phyloP scores from a whole-genome alignment of 2,797 vertebrate genomes.

The Sternotherus odoratus region DNA sequence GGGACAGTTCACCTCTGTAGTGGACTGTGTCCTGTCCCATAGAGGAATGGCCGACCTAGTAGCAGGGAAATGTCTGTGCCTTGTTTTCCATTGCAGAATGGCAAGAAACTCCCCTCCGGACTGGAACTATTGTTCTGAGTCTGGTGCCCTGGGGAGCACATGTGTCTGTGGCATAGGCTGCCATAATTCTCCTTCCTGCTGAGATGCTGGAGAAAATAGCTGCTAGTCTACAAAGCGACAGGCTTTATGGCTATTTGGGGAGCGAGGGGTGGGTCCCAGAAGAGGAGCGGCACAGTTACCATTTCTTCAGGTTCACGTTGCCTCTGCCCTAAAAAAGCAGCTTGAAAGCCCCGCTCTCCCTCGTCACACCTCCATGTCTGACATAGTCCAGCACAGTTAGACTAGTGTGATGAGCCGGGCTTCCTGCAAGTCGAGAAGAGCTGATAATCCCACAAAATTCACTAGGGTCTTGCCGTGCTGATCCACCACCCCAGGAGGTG shows the following conservation, averaged over 20 bases:
- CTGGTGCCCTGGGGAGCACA: not conserved
- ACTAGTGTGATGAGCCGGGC: not conserved
- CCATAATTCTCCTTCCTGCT: not conserved
- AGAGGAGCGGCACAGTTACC: not conserved
- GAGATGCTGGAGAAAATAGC: not conserved
- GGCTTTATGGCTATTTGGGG: not conserved
- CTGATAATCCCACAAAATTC: not conserved
- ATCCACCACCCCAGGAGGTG: not conserved
- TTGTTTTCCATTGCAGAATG: not conserved
- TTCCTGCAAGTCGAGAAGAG: not conserved
- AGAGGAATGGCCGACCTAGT: not conserved
- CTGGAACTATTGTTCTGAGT: not conserved
- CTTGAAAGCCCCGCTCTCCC: not conserved
- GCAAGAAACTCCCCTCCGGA: not conserved
- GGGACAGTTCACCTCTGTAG: not conserved
- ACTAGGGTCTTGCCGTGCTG: not conserved
- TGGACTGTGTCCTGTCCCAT: no score
- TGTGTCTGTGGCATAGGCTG: not conserved
- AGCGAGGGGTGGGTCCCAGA: not conserved
- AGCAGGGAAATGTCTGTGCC: not conserved
- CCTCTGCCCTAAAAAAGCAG: not conserved
- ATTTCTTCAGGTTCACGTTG: not conserved
- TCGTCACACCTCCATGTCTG: not conserved
- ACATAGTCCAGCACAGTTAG: not conserved
- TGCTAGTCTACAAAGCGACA: not conserved